These are phyloP conservation scores for Ganaspis brasiliensis DNA, from an alignment of 2,888 invertebrate genomes.

Conservation along the genomic window DNA sequence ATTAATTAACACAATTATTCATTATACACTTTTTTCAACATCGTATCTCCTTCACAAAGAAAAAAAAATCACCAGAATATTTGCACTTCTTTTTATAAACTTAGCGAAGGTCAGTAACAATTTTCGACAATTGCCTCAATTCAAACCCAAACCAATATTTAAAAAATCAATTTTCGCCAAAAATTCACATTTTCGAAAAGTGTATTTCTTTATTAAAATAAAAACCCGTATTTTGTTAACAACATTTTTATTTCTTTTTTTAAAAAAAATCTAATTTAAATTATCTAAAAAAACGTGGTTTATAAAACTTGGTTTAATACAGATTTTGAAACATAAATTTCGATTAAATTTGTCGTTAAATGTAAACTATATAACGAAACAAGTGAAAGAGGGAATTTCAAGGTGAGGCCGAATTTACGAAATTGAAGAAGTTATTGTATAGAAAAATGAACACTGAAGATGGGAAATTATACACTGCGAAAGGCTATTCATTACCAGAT, in stretches of 20 bases:
- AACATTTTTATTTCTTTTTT: too few species aligned
- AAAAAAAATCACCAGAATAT: constrained; percentile 2
- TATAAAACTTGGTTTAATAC: too few species aligned
- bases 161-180: too few species aligned
- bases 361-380: too few species aligned
- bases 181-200: too few species aligned
- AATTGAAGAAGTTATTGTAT: neutral
- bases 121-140: neutral
- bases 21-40: neutral
- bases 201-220: too few species aligned
- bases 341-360: neutral
- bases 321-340: neutral
- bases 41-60: neutral
- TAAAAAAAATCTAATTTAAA: too few species aligned
- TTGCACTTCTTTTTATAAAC: neutral
- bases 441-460: constrained; percentile 9
- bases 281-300: too few species aligned
- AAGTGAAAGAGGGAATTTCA: neutral
- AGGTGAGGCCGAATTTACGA: neutral
- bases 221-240: too few species aligned
- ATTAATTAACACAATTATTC: constrained; percentile 6
- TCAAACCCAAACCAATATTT: too few species aligned
- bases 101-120: neutral
- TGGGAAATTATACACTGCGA: constrained; percentile 16
- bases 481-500: constrained; percentile 27